Conservation (phyloP, 2,113 vertebrate genomes). For the Choloepus hoffmanni region DNA sequence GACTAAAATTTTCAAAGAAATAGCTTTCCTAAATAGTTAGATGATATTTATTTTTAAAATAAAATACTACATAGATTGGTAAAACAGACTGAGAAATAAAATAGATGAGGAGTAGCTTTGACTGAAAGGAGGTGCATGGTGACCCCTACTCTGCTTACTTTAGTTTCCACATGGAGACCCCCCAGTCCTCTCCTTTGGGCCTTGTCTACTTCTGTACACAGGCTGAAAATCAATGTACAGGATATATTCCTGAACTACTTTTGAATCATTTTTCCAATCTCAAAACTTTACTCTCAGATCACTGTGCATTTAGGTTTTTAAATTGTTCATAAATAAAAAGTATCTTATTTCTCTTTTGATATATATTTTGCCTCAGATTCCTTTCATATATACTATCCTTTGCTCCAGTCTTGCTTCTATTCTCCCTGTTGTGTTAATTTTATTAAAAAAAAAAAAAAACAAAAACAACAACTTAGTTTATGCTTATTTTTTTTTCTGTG, state of each 20-base stretch:
- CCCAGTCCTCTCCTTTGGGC: not conserved
- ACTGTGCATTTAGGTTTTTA: not conserved
- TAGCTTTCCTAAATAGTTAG: not conserved
- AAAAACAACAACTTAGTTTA: too few species aligned
- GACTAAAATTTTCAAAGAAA: not conserved
- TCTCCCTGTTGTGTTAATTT: not conserved
- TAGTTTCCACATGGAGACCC: not conserved
- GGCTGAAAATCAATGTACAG: not conserved
- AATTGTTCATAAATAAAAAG: not conserved
- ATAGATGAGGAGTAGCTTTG: not conserved
- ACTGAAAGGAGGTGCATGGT: not conserved
- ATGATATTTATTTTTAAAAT: not conserved
- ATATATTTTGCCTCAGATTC: not conserved
- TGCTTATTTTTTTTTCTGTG: not conserved
- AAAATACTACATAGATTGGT: not conserved
- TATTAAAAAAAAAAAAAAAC: too few species aligned
- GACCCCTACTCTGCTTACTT: rapidly evolving
- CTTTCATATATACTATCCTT: not conserved
- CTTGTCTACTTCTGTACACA: not conserved
- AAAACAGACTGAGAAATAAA: not conserved
- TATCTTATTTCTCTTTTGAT: not conserved
- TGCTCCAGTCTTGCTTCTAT: not conserved
- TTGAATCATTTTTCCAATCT: not conserved
- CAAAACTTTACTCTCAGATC: not conserved
- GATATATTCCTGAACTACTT: not conserved